Percentiles rank a stretch among this genome's conserved stretches.
These are phyloP conservation scores for Puma concolor DNA, from an alignment of 2,113 vertebrate species.

Conservation along the genomic window DNA sequence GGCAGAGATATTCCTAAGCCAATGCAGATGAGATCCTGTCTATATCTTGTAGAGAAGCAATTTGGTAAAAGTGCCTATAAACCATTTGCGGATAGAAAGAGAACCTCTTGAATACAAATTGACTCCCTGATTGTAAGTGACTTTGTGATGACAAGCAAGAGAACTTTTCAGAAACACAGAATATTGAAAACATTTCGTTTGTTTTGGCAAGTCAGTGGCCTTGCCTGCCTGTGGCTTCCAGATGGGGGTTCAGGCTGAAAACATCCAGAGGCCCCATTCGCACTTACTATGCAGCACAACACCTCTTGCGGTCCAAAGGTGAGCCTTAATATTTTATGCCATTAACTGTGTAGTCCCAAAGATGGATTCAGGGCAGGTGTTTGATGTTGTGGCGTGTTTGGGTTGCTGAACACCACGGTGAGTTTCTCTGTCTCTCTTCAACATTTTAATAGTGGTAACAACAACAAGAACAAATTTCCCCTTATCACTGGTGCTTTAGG, in stretches of 20 bases:
- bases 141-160: slow-evolving; percentile 75
- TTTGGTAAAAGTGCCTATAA: slow-evolving; percentile 48
- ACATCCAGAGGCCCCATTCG: slow-evolving; percentile 4
- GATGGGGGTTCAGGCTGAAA: slow-evolving; percentile 45
- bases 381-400: not conserved
- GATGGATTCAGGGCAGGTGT: slow-evolving; percentile 59
- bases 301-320: not conserved
- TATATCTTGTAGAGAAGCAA: slow-evolving; percentile 36
- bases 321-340: slow-evolving; percentile 76
- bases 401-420: not conserved
- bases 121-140: slow-evolving; percentile 76
- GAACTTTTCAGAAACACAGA: slow-evolving; percentile 72
- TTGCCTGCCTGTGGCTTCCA: slow-evolving; percentile 37
- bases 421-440: not conserved
- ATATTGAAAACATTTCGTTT: slow-evolving; percentile 60
- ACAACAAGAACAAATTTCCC: not conserved
- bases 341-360: slow-evolving; percentile 55
- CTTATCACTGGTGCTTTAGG: not conserved
- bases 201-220: slow-evolving; percentile 31
- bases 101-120: slow-evolving; percentile 65
- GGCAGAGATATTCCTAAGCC: not conserved
- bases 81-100: slow-evolving; percentile 28
- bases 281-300: slow-evolving; percentile 44
- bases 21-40: slow-evolving; percentile 2
- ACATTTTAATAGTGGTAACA: not conserved